Percentiles rank a stretch among this genome's conserved stretches.
These are phyloP conservation scores for Anthopleura sola DNA, from an alignment of 64 coral and sea anemone genomes.

Conservation along the genomic window DNA sequence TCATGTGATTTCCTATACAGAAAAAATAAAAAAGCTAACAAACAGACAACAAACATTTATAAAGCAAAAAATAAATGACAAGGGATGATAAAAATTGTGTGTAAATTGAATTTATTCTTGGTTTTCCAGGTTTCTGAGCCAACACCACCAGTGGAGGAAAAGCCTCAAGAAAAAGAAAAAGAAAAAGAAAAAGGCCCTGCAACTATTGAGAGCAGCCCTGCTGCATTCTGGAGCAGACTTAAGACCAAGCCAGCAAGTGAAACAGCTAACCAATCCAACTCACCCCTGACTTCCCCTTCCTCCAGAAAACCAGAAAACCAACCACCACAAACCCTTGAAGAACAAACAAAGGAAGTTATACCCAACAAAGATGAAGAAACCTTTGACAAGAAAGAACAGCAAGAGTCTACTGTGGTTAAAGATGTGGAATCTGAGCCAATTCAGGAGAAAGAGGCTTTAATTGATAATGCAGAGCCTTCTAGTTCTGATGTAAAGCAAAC, in stretches of 20 bases:
- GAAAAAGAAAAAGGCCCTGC: not conserved
- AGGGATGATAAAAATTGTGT: not conserved
- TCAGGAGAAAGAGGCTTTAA: not conserved
- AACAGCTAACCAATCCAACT: not conserved
- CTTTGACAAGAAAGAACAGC: not conserved
- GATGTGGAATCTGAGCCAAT: not conserved
- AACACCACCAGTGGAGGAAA: not conserved
- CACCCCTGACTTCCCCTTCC: not conserved
- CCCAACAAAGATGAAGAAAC: not conserved
- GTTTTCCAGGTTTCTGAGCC: not conserved
- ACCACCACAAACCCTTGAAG: not conserved
- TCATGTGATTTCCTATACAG: no score
- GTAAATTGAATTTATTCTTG: not conserved
- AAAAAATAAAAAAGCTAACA: no score
- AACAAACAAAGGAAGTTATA: not conserved
- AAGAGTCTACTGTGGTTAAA: not conserved
- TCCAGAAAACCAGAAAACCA: not conserved
- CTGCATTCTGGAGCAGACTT: conserved; percentile 53
- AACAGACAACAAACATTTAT: no score
- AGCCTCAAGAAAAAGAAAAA: not conserved
- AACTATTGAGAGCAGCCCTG: conserved; percentile 28
- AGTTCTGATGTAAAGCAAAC: not conserved
- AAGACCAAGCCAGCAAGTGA: conserved; percentile 1
- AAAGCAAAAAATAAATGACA: no score
- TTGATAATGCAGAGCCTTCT: not conserved